Evolutionary conservation across 2,113 vertebrate species (phyloP), one percentile per base, ranked within the genome.

Genomic region (Arothron firmamentum): DNA sequence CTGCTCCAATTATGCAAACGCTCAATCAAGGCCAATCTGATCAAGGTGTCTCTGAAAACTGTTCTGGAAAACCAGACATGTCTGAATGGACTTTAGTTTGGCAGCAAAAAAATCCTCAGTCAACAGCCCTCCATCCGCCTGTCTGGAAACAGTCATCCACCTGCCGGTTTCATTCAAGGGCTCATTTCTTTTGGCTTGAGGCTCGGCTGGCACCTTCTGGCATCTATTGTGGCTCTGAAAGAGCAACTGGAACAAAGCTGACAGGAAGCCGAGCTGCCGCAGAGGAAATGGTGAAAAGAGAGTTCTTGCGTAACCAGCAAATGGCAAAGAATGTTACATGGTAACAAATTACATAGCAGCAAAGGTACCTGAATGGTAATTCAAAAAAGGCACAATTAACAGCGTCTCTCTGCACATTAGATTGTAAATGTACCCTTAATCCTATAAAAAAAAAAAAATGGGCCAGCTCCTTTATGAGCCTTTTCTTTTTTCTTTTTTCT

Each of bases 1-100:
- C 55, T 77, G 62, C 69, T 75, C 41, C 50, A 45, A 57, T 88
- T 85, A 83, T 65, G 75, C 53, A 87, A 83, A 63, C 59, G 56
- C 54, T 45, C 16, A 64, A 61, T 62, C 52, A 3, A 34, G 52
- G 75, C 78, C 83, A 80, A 59, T 38, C 67, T 51, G 43, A 63
- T 70, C 0, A 5, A 51, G 54, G 55, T 4, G 13, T 67, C 74
- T 77, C 52, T 75, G 56, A n/a, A 52, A 77, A 62, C 52, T 75
- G 55, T 49, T 38, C 12, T 38, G 11, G 34, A 38, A 38, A 38
- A 38, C 34, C 34, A 12, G 34, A 12, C 34, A 75, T 65, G 58
- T 41, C 45, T 75, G 70, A 81, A 74, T 57, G 34, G 68, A 70
- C 72, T 65, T 79, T 79, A 58, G 10, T 53, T 54, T 48, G 54